These are phyloP conservation scores for Drosophila mulleri DNA, from an alignment of 2,888 invertebrate genomes.

Conservation along the genomic window DNA sequence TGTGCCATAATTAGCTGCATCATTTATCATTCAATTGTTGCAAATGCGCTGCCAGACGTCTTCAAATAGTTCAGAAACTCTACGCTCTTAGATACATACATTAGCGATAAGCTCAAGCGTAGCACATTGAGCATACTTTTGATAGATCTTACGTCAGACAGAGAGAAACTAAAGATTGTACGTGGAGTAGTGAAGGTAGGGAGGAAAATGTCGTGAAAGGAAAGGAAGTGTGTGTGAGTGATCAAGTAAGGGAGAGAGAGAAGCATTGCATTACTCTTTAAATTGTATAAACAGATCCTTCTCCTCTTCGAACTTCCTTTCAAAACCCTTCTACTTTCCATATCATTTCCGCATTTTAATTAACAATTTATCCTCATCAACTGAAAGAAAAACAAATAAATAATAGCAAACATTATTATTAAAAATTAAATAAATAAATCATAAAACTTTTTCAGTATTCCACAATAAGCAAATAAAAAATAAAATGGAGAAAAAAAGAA, in stretches of 20 bases:
- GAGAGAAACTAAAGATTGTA: not conserved
- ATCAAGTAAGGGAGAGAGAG: not conserved
- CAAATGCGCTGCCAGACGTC: constrained; percentile 11
- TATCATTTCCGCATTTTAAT: not conserved
- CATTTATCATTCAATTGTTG: constrained; percentile 64
- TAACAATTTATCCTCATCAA: not conserved
- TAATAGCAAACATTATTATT: not conserved
- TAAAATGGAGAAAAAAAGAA: not conserved
- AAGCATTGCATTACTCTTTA: no score
- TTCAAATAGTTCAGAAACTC: constrained; percentile 9
- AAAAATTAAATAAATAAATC: constrained; percentile 4
- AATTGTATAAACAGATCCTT: no score
- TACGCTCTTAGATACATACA: constrained; percentile 9
- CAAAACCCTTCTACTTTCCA: no score
- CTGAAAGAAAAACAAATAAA: not conserved
- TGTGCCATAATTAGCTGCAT: constrained; percentile 54
- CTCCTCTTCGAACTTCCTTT: no score
- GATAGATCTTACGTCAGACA: not conserved
- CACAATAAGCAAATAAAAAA: not conserved
- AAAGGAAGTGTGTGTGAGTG: no score
- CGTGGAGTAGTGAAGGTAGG: no score
- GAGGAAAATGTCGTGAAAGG: no score
- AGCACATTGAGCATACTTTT: constrained; percentile 1
- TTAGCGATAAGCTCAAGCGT: not conserved
- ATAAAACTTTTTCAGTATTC: not conserved